These are phyloP conservation scores for Cottus gobio DNA, from an alignment of 2,113 vertebrate species.

Conservation along the genomic window DNA sequence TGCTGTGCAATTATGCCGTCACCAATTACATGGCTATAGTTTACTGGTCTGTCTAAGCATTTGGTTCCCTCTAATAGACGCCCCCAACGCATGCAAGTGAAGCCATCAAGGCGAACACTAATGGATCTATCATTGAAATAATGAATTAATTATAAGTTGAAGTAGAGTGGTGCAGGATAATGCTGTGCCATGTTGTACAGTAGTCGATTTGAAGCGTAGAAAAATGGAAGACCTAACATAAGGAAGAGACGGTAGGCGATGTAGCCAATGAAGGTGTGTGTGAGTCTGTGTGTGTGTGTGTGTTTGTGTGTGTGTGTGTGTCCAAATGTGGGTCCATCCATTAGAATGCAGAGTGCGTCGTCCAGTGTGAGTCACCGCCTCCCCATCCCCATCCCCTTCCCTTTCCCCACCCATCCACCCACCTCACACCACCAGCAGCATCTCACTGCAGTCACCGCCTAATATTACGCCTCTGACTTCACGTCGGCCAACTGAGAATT, in stretches of 20 bases:
- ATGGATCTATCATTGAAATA: slow-evolving; percentile 54
- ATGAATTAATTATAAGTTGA: slow-evolving; percentile 70
- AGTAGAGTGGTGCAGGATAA: slow-evolving; percentile 20
- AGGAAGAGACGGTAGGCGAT: neutral
- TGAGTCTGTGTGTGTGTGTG: neutral
- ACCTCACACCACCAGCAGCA: slow-evolving; percentile 73
- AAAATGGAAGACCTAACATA: slow-evolving; percentile 1
- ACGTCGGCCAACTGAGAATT: slow-evolving; percentile 80
- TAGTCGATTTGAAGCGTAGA: neutral
- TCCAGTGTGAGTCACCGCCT: slow-evolving; percentile 75
- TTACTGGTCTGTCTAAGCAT: slow-evolving; percentile 64
- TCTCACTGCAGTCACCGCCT: slow-evolving; percentile 79
- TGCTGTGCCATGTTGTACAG: slow-evolving; percentile 27
- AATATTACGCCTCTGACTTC: slow-evolving; percentile 82
- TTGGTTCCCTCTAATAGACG: slow-evolving; percentile 67
- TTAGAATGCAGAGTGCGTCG: slow-evolving; percentile 79
- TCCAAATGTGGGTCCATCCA: slow-evolving; percentile 52
- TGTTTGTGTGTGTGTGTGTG: slow-evolving; percentile 24
- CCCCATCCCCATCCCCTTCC: slow-evolving; percentile 11
- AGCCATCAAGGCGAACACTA: slow-evolving; percentile 51
- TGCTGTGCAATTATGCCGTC: slow-evolving; percentile 71
- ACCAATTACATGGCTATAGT: slow-evolving; percentile 74
- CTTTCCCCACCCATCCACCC: slow-evolving; percentile 49
- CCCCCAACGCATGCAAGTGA: slow-evolving; percentile 41
- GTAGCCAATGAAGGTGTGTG: slow-evolving; percentile 20